phyloP scores from a whole-genome alignment of 2,797 vertebrate genomes.

The Phyllotis vaccarum region DNA sequence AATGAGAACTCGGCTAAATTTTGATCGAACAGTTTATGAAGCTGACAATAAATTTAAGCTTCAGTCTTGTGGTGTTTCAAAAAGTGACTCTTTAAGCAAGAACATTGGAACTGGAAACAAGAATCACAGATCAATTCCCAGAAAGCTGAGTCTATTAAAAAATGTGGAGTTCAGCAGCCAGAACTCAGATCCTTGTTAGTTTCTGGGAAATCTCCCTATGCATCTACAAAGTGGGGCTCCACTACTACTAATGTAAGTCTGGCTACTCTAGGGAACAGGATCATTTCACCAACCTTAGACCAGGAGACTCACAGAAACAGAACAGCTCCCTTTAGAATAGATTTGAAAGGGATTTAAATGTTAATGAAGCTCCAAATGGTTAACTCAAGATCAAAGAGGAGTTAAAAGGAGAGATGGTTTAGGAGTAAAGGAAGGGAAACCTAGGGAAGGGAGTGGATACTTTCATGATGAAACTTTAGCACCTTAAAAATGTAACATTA shows the following conservation, averaged over 20 bases:
- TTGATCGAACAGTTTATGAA: background rate
- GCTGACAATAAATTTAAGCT: slow-evolving; percentile 13
- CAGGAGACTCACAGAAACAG: background rate
- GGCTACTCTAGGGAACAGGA: background rate
- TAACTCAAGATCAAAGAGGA: background rate
- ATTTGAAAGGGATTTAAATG: background rate
- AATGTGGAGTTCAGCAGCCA: background rate
- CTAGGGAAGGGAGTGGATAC: background rate
- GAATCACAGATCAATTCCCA: background rate
- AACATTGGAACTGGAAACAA: background rate
- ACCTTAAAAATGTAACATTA: background rate
- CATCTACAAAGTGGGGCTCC: background rate
- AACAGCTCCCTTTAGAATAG: background rate
- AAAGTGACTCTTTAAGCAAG: slow-evolving; percentile 33
- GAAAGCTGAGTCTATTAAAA: background rate
- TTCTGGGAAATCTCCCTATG: background rate
- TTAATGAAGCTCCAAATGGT: background rate
- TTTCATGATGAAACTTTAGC: background rate
- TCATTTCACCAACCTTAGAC: background rate
- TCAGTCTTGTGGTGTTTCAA: background rate
- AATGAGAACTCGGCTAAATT: background rate
- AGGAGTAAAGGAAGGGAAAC: background rate
- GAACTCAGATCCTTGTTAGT: background rate
- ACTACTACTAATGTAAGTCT: no score
- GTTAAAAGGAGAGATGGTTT: background rate